A percentile compares a stretch with the other conserved stretches of the same genome.
Evolutionary conservation across 2,113 vertebrate genomes (phyloP).

Genomic region (human (Homo sapiens)): GRCh38 chr6:26783001-26783500

Average conservation of each 20-base stretch:
- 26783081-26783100: neutral
- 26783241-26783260: too few species aligned
- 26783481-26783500: neutral
- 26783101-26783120: neutral
- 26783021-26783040: neutral
- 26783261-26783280: neutral
- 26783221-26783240: neutral
- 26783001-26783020: neutral
- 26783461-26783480: neutral
- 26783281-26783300: neutral
- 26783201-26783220: neutral
- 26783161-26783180: neutral
- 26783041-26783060: too few species aligned
- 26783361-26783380: neutral
- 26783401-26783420: neutral
- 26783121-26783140: neutral
- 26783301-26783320: neutral
- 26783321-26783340: neutral
- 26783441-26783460: neutral
- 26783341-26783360: neutral
- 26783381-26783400: neutral
- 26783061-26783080: too few species aligned
- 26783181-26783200: neutral
- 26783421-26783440: neutral
- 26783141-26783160: neutral